phyloP scores from a whole-genome alignment of 2,888 invertebrate species.

The Drosophila meridiana region DNA sequence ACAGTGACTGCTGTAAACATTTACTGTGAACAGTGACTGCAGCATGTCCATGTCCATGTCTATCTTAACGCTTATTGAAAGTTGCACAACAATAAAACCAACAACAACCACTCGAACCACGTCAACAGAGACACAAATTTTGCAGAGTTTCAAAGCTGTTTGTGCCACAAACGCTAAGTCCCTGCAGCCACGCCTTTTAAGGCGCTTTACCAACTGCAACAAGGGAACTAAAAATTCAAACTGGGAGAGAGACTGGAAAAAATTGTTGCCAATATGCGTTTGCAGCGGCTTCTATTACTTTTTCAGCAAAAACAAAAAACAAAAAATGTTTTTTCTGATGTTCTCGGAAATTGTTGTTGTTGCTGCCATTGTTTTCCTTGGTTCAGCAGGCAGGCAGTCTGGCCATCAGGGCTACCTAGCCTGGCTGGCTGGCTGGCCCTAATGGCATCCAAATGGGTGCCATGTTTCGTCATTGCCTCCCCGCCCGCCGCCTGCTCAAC shows the following conservation, averaged over 20 bases:
- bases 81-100: slow-evolving; percentile 14
- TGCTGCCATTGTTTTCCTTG: slow-evolving; percentile 38
- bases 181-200: slow-evolving; percentile 5
- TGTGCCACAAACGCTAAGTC: slow-evolving; percentile 10
- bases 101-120: slow-evolving; percentile 12
- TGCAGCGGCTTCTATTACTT: slow-evolving; percentile 40
- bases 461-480: slow-evolving; percentile 52
- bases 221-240: neutral
- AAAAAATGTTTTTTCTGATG: slow-evolving; percentile 1
- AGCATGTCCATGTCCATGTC: slow-evolving; percentile 18
- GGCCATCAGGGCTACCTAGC: slow-evolving; percentile 10
- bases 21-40: slow-evolving; percentile 19
- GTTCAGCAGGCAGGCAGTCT: slow-evolving; percentile 4
- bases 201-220: slow-evolving; percentile 21
- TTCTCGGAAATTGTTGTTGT: slow-evolving; percentile 14
- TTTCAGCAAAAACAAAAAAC: slow-evolving; percentile 22
- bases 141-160: slow-evolving; percentile 49
- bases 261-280: slow-evolving; percentile 47
- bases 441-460: slow-evolving; percentile 70
- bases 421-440: slow-evolving; percentile 47
- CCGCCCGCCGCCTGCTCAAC: neutral
- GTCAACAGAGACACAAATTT: slow-evolving; percentile 51
- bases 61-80: slow-evolving; percentile 49
- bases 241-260: slow-evolving; percentile 4
- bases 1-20: slow-evolving; percentile 6